These are phyloP conservation scores for Dipodomys ordii DNA, from an alignment of 2,113 vertebrate species.

Conservation along the genomic window DNA sequence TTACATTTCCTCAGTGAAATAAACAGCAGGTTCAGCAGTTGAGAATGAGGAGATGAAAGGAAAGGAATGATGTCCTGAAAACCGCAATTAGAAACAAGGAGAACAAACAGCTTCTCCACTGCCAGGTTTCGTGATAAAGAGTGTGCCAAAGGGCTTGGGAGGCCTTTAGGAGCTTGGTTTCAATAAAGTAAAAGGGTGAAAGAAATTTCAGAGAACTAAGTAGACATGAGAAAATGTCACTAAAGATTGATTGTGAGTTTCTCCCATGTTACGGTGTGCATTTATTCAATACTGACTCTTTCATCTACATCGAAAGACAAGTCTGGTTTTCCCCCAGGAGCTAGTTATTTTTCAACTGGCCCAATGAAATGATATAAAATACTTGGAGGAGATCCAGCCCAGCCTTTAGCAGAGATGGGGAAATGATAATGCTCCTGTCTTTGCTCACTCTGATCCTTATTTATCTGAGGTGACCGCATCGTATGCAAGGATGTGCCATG, in stretches of 20 bases:
- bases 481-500: not conserved
- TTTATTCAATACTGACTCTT: not conserved
- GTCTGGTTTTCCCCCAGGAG: not conserved
- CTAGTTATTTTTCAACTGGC: conserved; percentile 37
- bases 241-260: not conserved
- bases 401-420: not conserved
- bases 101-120: not conserved
- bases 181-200: conserved; percentile 2
- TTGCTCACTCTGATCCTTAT: not conserved
- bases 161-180: not conserved
- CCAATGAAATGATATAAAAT: not conserved
- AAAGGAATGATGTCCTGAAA: not conserved
- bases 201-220: not conserved
- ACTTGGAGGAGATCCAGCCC: not conserved
- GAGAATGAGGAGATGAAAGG: not conserved
- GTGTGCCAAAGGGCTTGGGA: not conserved
- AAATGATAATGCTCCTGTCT: not conserved
- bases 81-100: not conserved
- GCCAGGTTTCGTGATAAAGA: not conserved
- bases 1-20: not conserved
- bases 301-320: conserved; percentile 1
- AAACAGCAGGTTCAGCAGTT: not conserved
- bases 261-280: not conserved
- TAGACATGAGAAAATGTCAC: not conserved
- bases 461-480: not conserved